Evolutionary conservation across 2,888 invertebrate species (phyloP).

Genomic region (Spodoptera exigua): DNA sequence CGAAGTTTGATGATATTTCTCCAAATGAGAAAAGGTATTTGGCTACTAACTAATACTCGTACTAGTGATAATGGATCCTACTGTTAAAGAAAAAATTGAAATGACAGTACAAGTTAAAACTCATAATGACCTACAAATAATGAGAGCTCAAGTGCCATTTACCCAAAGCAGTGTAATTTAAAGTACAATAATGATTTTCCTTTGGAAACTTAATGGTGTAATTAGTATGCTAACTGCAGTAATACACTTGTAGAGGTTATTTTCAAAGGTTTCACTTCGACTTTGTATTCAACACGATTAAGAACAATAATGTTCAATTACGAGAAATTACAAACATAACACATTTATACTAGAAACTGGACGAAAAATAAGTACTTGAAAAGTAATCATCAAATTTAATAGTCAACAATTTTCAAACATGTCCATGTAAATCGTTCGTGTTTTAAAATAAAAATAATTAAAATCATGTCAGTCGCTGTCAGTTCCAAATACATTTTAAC

Average conservation of each 20-base stretch:
- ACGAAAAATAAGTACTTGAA: neutral
- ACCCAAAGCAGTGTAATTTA: conserved; percentile 15
- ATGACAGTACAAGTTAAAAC: conserved; percentile 2
- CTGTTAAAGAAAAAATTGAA: neutral
- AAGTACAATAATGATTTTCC: conserved; percentile 35
- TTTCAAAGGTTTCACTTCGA: conserved; percentile 17
- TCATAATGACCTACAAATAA: conserved; percentile 23
- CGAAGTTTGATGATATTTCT: too few relatives aligned
- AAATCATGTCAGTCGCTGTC: neutral
- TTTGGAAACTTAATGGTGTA: conserved; percentile 45
- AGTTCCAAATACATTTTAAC: too few relatives aligned
- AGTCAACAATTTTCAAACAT: neutral
- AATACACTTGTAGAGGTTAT: conserved; percentile 34
- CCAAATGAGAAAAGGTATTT: too few relatives aligned
- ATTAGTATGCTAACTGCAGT: conserved; percentile 44
- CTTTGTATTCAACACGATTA: conserved; percentile 31
- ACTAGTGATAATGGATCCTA: too few relatives aligned
- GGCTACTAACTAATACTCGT: too few relatives aligned
- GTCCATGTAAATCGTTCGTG: neutral
- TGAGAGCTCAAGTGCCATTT: conserved; percentile 28
- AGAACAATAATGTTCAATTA: conserved; percentile 6
- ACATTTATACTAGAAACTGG: neutral
- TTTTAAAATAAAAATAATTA: neutral
- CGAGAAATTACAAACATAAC: conserved; percentile 1
- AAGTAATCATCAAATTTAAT: neutral